Evolutionary conservation across 2,888 invertebrate genomes (phyloP).

Genomic region (Rhopalosiphum nymphaeae): DNA sequence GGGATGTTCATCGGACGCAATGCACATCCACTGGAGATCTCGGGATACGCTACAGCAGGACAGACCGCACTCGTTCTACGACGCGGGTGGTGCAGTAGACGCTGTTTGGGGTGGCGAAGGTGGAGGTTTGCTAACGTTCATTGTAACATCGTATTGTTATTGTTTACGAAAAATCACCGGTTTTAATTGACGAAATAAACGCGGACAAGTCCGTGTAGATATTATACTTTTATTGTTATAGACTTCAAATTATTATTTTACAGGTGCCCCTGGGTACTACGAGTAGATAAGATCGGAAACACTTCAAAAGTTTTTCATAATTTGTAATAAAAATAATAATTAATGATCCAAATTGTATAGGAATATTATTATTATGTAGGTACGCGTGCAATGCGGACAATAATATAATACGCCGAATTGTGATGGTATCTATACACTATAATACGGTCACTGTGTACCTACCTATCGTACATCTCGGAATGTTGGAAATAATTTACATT

Average conservation of each 20-base stretch:
- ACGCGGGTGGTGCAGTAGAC: not conserved
- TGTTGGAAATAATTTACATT: not conserved
- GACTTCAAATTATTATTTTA: not conserved
- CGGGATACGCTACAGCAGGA: not conserved
- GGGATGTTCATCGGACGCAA: not conserved
- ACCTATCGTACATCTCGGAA: not conserved
- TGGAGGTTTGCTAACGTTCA: not conserved
- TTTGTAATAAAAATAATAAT: not conserved
- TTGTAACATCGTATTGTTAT: not conserved
- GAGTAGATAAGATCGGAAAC: not conserved
- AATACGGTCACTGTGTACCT: not conserved
- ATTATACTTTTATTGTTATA: not conserved
- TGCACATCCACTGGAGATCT: not conserved
- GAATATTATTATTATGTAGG: not conserved
- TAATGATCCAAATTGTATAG: not conserved
- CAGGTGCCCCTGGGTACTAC: not conserved
- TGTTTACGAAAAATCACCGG: slow-evolving; percentile 52
- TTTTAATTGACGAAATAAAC: slow-evolving; percentile 34
- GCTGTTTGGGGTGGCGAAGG: not conserved
- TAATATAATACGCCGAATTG: not conserved
- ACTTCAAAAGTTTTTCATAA: not conserved
- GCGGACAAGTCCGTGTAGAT: not conserved
- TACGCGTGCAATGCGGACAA: not conserved
- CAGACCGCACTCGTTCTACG: slow-evolving; percentile 3
- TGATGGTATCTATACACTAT: not conserved